Base-by-base conservation (phyloP, 2,888 invertebrate genomes). In the Strigamia maritima region DNA sequence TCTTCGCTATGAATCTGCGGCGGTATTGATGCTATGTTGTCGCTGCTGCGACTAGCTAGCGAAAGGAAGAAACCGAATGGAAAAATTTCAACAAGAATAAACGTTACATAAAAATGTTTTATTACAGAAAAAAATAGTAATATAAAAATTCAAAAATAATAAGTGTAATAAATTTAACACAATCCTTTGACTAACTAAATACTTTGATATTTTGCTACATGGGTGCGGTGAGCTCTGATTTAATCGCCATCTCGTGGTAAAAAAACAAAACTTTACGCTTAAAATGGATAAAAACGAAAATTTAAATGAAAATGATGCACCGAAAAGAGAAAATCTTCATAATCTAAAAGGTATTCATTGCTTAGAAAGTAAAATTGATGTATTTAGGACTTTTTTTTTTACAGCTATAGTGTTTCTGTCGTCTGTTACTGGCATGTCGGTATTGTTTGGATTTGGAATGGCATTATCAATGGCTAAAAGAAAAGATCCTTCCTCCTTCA, bases 361-460 rank as follows among this genome's bases (percentile, higher is more conserved):
- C 24, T 60, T 14, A 22, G 12, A 75, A 75, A 75, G 4, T 1
- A 60, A 60, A 22, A 6, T 19, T 6, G 19, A 19, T n/a, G 7
- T 26, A 19, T 75, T 75, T 87, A 83, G n/a, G n/a, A n/a, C n/a
- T 80, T 24, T 70, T 79, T 79, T 79, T 79, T 60, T 88, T 89
- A 81, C 86, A 93, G 93, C 91, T 84, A 90, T 90, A 76, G 86
- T 91, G 81, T 94, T 94, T 85, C 85, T 94, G 77, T 89, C 91
- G 31, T 88, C 91, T 54, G 89, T 94, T 14, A 90, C 93, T 78
- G 94, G 95, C 8, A 88, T 93, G 75, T 93, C 95, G 0, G 91
- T 94, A 1, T 84, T 94, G 12, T 88, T 92, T 83, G 95, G 96
- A 7, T 97, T 97, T 86, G 91, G 93, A 28, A 89, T 90, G 79